phyloP scores from a whole-genome alignment of 2,888 invertebrate genomes.

The Sesia apiformis region DNA sequence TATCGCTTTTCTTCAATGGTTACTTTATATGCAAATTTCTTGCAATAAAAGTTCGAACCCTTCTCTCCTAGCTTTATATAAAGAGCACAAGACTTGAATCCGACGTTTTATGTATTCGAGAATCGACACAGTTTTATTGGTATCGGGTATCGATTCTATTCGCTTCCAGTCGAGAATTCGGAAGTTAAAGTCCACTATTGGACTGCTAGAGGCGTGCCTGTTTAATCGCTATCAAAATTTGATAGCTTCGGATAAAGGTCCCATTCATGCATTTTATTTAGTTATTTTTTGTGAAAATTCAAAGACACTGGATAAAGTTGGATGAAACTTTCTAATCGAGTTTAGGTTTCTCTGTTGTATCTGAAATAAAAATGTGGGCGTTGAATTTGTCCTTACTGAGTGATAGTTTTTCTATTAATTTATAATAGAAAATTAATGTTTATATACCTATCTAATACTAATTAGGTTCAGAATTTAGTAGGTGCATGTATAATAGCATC shows the following conservation, averaged over 20 bases:
- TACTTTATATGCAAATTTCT: constrained; percentile 74
- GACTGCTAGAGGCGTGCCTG: constrained; percentile 50
- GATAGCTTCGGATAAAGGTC: constrained; percentile 44
- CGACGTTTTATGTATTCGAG: constrained; percentile 70
- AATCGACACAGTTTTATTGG: constrained; percentile 70
- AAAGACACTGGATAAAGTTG: neutral
- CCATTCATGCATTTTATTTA: constrained; percentile 40
- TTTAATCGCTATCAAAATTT: constrained; percentile 60
- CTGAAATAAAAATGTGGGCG: too few relatives aligned
- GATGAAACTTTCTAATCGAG: too few relatives aligned
- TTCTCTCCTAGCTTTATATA: constrained; percentile 67
- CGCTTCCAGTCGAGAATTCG: constrained; percentile 47
- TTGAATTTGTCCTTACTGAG: too few relatives aligned
- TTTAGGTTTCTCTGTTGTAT: too few relatives aligned
- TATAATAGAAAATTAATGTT: too few relatives aligned
- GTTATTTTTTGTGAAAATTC: neutral
- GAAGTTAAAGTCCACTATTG: constrained; percentile 55
- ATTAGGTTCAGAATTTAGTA: too few relatives aligned
- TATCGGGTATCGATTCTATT: constrained; percentile 66
- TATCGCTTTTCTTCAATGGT: constrained; percentile 74
- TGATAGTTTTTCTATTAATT: too few relatives aligned
- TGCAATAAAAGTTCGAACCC: constrained; percentile 70
- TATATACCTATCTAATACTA: too few relatives aligned
- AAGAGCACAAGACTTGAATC: constrained; percentile 64
- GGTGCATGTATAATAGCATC: too few relatives aligned